phyloP scores from a whole-genome alignment of 1,140 invertebrate species.

The Acromyrmex charruanus region DNA sequence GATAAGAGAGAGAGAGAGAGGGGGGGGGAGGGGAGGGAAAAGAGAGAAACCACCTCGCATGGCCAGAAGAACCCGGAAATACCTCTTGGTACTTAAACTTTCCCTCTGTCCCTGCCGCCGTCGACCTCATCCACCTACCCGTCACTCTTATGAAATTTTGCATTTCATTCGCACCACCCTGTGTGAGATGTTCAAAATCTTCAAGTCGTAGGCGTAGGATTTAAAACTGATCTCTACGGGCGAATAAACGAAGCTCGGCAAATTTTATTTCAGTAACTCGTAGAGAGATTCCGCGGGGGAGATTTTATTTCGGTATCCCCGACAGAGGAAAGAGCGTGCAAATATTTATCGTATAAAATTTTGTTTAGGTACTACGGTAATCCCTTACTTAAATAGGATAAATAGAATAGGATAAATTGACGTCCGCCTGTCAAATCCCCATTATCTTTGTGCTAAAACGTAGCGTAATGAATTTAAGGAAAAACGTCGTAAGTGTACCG shows the following conservation, averaged over 20 bases:
- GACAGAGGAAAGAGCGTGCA: background rate
- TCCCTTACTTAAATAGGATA: background rate
- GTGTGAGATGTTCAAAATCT: background rate
- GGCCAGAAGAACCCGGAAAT: conserved; percentile 41
- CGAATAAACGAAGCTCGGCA: conserved; percentile 26
- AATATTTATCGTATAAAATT: conserved; percentile 37
- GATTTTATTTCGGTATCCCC: conserved; percentile 12
- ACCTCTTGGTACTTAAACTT: conserved; percentile 35
- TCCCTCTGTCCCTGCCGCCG: background rate
- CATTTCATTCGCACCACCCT: background rate
- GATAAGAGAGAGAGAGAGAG: background rate
- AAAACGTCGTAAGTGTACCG: background rate
- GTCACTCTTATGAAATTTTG: conserved; percentile 2
- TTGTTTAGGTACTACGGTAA: background rate
- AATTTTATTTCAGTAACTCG: conserved; percentile 39
- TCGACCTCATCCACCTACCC: background rate
- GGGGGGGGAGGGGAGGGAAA: background rate
- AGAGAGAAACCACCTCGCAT: conserved; percentile 49
- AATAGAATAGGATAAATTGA: background rate
- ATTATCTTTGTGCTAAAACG: background rate
- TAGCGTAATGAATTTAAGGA: conserved; percentile 1
- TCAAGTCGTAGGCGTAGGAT: background rate
- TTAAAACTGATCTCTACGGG: background rate
- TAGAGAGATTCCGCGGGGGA: background rate
- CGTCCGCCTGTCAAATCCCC: background rate